Base-by-base conservation (phyloP, 1,140 invertebrate genomes). In the Limonius californicus region DNA sequence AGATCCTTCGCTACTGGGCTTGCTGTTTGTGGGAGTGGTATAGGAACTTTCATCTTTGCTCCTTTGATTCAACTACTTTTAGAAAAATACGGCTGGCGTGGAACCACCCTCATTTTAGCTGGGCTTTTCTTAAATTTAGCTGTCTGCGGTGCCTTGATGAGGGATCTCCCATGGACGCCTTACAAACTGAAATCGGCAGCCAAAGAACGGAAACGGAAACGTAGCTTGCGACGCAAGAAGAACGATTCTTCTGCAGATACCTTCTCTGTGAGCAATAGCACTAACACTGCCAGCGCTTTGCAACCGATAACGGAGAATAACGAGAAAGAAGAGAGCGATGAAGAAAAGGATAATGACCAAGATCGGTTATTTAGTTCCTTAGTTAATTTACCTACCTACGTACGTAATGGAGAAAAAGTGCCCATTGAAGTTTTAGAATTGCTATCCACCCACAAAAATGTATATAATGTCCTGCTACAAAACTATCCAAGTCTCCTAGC, bases 1-100 rank as follows among this genome's bases (percentile, higher is more conserved):
- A 79, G 95, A 54, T 95, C 94, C 0, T 84, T 98, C 43, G 95
- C 95, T 0, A 98, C 94, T 0, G 95, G 95, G 0, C 81, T 98
- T 18, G 91, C 94, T 0, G 93, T 96, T 0, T 95, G 92, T 72
- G 94, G 94, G 0, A 92, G 90, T 70, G 90, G 90, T 6, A 90
- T 92, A 42, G 89, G 94, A 0, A 96, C 94, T 0, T 95, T 97
- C 73, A 85, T 97, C 54, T 95, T 96, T 76, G 90, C 93, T 0
- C 94, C 93, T 0, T 71, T 95, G n/a, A 91, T 87, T 1, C 86
- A 91, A 63, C 80, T 85, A 54, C 79, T 94, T 9, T 76, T 94
- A 4, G 83, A 84, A 19, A 85, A 90, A 62, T 95, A 92, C 73
- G 89, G 89, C 0, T 97, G 94, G 93, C 79, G 91, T 45, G 92